Evolutionary conservation across 2,113 vertebrate species (phyloP), one percentile per base, ranked within the genome.

Genomic region (Aplodontia rufa): DNA sequence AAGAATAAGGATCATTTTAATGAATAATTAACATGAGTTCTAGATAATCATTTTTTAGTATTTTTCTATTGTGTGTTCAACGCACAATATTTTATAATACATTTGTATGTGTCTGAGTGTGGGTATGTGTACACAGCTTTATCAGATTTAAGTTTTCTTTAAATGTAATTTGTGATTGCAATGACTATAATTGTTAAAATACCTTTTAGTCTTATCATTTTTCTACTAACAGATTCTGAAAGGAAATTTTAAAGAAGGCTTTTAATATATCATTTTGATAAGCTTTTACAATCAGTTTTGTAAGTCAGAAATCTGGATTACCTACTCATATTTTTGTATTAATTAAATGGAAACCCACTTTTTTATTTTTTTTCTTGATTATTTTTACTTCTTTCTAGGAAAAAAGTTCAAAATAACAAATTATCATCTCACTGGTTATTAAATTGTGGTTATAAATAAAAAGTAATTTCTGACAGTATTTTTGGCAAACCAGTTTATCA

Each of bases 1-100:
- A 69, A 78, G n/a, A 40, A 60, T 60, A n/a, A 47, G 82, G 32
- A 84, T 71, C 68, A 49, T 95, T 92, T 93, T 79, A 69, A 47
- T 60, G 20, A 81, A 68, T 83, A 71, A 89, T 51, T 93, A 83
- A 81, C 86, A n/a, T 81, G 16, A 83, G 42, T 53, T 64, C 42
- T 87, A 22, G 13, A 26, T 35, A 93, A 79, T 64, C 20, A 28
- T 45, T 40, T 79, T 85, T 40, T 40, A 26, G 35, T 80, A 20
- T 62, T 68, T 64, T 64, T 72, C 22, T 87, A 5, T 53, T 76
- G 26, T 71, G 26, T 71, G 76, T 84, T n/a, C 30, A 37, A n/a
- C 47, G 49, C 26, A 58, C 35, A 64, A 28, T 78, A 68, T 86
- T 86, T 78, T 32, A 47, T 79, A 32, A 30, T 30, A n/a, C 4